Base-by-base conservation (phyloP, 2,888 invertebrate species). In the Xanthia togata region DNA sequence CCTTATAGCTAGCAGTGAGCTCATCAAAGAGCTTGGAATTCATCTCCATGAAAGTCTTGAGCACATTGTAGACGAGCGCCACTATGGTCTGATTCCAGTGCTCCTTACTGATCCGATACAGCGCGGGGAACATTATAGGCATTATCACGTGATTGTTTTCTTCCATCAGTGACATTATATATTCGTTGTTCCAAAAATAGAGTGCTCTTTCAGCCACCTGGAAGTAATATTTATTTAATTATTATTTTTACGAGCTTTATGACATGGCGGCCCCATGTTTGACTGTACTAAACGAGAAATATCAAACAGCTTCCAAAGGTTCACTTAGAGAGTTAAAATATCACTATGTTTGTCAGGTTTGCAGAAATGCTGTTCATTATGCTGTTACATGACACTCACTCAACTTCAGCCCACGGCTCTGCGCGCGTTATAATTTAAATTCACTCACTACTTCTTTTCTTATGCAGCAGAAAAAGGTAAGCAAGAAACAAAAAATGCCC, bases 71-170 rank as follows among this genome's bases (percentile, higher is more conserved):
- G 91, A 99, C 99, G 92, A 99, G 98, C 82, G 99, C 99, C 90
- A 99, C 99, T 92, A 99, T 99, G 87, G 99, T 99, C 97, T 99
- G 99, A 97, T 99, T 99, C 99, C 99, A 99, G 97, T 99, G 99
- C 96, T 99, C 99, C 97, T 99, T 99, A 95, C 99, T 99, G 96
- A 99, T 99, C 94, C 99, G 98, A 97, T 99, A 99, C 93, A 99
- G 97, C 88, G 99, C 99, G 85, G 99, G 99, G 97, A 99, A 99
- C 99, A 99, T 99, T 91, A 99, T 99, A 90, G 99, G 99, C 98
- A 99, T 98, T 94, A 99, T 99, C 93, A 99, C 98, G 95, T 98
- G 98, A 95, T 99, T 99, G 97, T 99, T 99, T 95, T 99, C 99
- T 95, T 99, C 99, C 97, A 99, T 99, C 96, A 99, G 97, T 86